Conservation (phyloP, 2,113 vertebrate genomes). For the Gobius niger region DNA sequence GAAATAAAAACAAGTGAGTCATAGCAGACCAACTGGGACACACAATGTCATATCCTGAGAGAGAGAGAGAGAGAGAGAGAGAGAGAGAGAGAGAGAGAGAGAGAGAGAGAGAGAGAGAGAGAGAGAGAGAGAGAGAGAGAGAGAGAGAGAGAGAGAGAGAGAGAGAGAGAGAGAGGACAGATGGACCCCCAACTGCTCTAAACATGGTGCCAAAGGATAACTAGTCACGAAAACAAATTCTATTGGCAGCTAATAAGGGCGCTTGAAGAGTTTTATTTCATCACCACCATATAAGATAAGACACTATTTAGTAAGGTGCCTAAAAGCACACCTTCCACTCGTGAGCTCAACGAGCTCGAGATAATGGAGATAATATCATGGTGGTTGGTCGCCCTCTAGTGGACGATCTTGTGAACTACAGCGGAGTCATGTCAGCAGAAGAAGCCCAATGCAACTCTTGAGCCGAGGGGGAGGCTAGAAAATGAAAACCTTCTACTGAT, state of each 20-base stretch:
- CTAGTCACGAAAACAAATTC: constrained; percentile 37
- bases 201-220: constrained; percentile 51
- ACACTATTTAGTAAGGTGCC: too few relatives aligned
- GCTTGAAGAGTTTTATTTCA: neutral
- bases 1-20: constrained; percentile 59
- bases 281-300: too few relatives aligned
- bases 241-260: neutral
- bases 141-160: too few relatives aligned
- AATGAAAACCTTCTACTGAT: neutral
- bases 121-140: too few relatives aligned
- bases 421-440: too few relatives aligned
- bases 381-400: constrained; percentile 42
- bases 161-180: constrained; percentile 45
- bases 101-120: constrained; percentile 20
- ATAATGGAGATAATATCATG: neutral
- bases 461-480: neutral
- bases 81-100: constrained; percentile 25
- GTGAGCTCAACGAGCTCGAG: too few relatives aligned
- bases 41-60: constrained; percentile 66
- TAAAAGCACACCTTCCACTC: neutral
- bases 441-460: neutral
- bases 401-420: neutral
- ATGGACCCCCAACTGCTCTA: constrained; percentile 60
- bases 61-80: constrained; percentile 27
- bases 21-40: constrained; percentile 69